Conservation (phyloP, 2,797 vertebrate species). For the Enteromius mattozi region DNA sequence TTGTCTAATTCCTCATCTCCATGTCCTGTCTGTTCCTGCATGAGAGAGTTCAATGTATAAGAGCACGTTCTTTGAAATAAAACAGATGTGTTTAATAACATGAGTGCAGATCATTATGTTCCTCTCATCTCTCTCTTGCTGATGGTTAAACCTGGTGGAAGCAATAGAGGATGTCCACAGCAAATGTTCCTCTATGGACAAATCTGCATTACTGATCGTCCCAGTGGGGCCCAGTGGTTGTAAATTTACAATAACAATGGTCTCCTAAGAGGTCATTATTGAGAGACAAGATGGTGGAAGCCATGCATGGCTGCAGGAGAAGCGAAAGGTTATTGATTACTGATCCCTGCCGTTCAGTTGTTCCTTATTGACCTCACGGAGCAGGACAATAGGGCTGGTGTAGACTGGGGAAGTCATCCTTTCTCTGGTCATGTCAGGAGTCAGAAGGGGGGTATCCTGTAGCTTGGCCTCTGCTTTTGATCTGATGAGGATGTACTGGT, state of each 20-base stretch:
- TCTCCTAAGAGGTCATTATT: constrained; percentile 35
- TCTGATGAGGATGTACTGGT: constrained; percentile 30
- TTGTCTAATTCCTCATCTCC: constrained; percentile 38
- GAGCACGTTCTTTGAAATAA: constrained; percentile 35
- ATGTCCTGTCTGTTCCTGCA: constrained; percentile 19
- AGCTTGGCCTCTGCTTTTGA: constrained; percentile 59
- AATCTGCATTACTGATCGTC: constrained; percentile 43
- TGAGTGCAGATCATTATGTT: constrained; percentile 49
- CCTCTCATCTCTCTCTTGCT: constrained; percentile 22
- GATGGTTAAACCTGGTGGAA: constrained; percentile 17
- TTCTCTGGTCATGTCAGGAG: constrained; percentile 31
- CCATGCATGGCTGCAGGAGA: constrained; percentile 36
- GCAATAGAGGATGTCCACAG: constrained; percentile 21
- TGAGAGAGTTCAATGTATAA: constrained; percentile 25
- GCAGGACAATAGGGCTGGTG: constrained; percentile 30
- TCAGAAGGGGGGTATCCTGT: constrained; percentile 63
- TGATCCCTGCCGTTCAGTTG: constrained; percentile 50
- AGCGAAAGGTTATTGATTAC: constrained; percentile 49
- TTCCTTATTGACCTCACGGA: constrained; percentile 41
- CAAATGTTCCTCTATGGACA: constrained; percentile 15
- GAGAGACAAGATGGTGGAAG: constrained; percentile 43
- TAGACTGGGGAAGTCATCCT: constrained; percentile 40
- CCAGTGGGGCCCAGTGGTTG: constrained; percentile 28
- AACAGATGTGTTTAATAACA: constrained; percentile 63
- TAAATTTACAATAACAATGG: constrained; percentile 57